phyloP scores from a whole-genome alignment of 2,888 invertebrate genomes.

The Carpatolechia fugitivella region DNA sequence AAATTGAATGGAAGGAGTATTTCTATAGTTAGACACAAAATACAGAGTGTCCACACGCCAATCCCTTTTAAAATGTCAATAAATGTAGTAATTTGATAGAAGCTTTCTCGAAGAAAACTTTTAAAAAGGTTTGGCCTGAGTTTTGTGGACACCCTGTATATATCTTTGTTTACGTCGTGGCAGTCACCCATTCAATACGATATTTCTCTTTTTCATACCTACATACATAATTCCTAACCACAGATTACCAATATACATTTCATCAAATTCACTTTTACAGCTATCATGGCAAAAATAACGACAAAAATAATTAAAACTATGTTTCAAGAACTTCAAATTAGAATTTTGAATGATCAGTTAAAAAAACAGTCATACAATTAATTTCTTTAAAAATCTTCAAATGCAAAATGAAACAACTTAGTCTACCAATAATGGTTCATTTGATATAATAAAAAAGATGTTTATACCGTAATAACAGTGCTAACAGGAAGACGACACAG shows the following conservation, averaged over 20 bases:
- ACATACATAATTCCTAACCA: slow-evolving; percentile 1
- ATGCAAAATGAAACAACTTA: background rate
- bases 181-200: background rate
- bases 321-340: too few relatives aligned
- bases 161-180: background rate
- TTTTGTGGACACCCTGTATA: background rate
- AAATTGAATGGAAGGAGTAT: slow-evolving; percentile 27
- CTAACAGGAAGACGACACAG: too few relatives aligned
- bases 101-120: background rate
- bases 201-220: background rate
- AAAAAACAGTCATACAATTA: background rate
- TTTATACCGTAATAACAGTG: too few relatives aligned
- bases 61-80: background rate
- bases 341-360: background rate
- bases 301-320: too few relatives aligned
- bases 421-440: background rate
- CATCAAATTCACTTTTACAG: background rate
- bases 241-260: background rate
- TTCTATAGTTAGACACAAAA: slow-evolving; percentile 17
- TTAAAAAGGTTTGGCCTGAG: background rate
- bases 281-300: too few relatives aligned
- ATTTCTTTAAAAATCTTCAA: background rate
- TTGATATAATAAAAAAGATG: background rate
- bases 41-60: slow-evolving; percentile 4
- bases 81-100: background rate